These are phyloP conservation scores for Baryphthengus martii DNA, from an alignment of 2,113 vertebrate genomes.

Conservation along the genomic window DNA sequence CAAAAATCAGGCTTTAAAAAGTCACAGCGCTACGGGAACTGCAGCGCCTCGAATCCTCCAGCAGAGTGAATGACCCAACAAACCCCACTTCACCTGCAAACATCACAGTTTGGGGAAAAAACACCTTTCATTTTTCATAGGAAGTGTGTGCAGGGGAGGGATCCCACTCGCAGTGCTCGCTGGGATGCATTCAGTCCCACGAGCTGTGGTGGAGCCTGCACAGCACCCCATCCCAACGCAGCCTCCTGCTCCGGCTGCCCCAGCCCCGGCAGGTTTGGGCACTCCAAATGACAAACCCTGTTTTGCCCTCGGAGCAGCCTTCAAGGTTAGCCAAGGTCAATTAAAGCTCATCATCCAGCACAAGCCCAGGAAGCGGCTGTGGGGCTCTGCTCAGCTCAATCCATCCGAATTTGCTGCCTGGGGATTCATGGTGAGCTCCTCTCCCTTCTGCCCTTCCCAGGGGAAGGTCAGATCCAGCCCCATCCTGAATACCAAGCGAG, in stretches of 20 bases:
- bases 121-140: not conserved
- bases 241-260: not conserved
- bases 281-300: not conserved
- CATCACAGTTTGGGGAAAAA: not conserved
- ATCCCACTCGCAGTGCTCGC: not conserved
- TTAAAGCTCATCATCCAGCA: not conserved
- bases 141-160: fast-evolving
- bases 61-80: fast-evolving
- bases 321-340: constrained; percentile 24
- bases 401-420: not conserved
- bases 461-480: not conserved
- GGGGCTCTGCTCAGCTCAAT: not conserved
- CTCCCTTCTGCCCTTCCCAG: not conserved
- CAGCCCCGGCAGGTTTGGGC: not conserved
- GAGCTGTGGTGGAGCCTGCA: not conserved
- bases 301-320: not conserved
- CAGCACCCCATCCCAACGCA: not conserved
- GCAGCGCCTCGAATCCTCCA: not conserved
- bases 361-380: not conserved
- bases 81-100: not conserved
- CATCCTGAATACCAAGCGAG: not conserved
- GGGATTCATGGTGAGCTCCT: not conserved
- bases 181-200: not conserved
- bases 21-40: not conserved
- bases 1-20: not conserved